These are phyloP conservation scores for Neogale vison DNA, from an alignment of 2,113 vertebrate species.

Conservation along the genomic window DNA sequence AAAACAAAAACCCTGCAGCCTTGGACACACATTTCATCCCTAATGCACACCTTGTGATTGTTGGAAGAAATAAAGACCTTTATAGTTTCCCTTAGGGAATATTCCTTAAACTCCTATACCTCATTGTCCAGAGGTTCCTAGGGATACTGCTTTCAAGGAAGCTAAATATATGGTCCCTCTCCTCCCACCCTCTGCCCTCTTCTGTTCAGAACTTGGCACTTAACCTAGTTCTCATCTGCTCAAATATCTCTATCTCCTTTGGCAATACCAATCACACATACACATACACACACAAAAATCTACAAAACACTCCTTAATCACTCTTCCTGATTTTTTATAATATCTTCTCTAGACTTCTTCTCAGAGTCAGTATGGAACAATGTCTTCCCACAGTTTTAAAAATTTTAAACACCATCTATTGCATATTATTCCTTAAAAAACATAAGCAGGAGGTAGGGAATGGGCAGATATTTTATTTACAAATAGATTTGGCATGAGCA, in stretches of 20 bases:
- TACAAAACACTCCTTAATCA: background rate
- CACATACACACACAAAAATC: background rate
- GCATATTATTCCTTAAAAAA: conserved; percentile 25
- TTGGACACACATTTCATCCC: background rate
- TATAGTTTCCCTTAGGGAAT: conserved; percentile 8
- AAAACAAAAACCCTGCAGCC: background rate
- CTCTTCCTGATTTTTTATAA: background rate
- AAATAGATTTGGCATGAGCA: background rate
- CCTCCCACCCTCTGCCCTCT: background rate
- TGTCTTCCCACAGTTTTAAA: conserved; percentile 35
- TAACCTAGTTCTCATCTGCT: background rate
- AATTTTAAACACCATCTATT: conserved; percentile 43
- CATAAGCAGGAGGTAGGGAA: background rate
- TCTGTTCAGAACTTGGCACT: background rate
- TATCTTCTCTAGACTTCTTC: background rate
- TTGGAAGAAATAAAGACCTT: background rate
- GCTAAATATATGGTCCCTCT: background rate
- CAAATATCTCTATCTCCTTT: background rate
- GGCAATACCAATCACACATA: background rate
- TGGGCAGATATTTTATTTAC: conserved; percentile 3
- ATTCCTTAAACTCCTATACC: background rate
- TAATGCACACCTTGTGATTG: background rate
- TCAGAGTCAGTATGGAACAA: background rate
- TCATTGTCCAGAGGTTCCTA: background rate
- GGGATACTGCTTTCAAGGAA: background rate